phyloP scores from a whole-genome alignment of 2,113 vertebrate species.

The Mormoops blainvillei region DNA sequence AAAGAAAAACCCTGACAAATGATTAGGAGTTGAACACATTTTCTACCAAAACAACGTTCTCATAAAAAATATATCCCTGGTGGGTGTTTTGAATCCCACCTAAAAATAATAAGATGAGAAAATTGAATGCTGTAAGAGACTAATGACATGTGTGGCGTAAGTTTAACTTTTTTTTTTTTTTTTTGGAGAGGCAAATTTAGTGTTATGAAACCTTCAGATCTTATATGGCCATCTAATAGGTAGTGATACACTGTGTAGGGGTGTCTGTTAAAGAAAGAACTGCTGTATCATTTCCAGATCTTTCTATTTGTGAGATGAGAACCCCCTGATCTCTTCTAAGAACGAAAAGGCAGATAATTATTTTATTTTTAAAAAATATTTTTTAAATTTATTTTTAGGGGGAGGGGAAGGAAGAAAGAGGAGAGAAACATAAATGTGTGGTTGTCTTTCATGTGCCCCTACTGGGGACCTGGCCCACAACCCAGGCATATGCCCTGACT shows the following conservation, averaged over 20 bases:
- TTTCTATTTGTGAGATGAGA: constrained; percentile 50
- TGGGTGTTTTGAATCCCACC: constrained; percentile 65
- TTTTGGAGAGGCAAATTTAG: constrained; percentile 59
- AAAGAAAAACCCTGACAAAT: constrained; percentile 42
- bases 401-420: too few species aligned
- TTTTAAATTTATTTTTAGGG: too few species aligned
- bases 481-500: too few species aligned
- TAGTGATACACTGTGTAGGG: neutral
- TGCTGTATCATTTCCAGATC: constrained; percentile 32
- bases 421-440: too few species aligned
- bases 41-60: constrained; percentile 40
- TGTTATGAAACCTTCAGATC: constrained; percentile 49
- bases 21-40: constrained; percentile 36
- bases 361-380: too few species aligned
- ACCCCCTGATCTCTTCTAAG: neutral
- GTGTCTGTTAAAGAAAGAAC: constrained; percentile 21
- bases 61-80: constrained; percentile 43
- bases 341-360: constrained; percentile 33
- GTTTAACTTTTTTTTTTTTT: constrained; percentile 63
- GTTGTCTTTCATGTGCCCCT: too few species aligned
- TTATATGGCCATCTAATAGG: constrained; percentile 45
- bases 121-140: constrained; percentile 43
- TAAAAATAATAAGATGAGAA: constrained; percentile 50
- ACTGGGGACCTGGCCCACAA: too few species aligned
- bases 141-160: constrained; percentile 20